These are phyloP conservation scores for Steatocranus sp. DNA, from an alignment of 2,797 vertebrate species.

Conservation along the genomic window DNA sequence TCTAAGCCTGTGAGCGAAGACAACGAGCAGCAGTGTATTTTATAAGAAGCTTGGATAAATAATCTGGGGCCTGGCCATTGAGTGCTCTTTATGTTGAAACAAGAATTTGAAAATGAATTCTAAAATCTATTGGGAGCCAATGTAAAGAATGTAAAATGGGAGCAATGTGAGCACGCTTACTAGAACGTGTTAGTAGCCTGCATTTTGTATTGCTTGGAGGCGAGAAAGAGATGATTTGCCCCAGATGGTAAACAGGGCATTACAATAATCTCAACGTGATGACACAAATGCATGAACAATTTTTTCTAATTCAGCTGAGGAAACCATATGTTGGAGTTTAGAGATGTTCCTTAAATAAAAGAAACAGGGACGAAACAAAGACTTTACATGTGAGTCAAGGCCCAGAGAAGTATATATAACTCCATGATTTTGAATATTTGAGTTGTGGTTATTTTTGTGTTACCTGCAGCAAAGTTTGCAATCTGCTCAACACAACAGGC, in stretches of 20 bases:
- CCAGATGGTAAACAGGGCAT: not conserved
- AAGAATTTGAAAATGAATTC: fast-evolving
- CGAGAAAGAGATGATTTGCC: not conserved
- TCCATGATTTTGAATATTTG: not conserved
- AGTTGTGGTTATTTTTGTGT: not conserved
- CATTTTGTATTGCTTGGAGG: fast-evolving
- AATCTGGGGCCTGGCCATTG: not conserved
- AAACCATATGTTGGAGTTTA: not conserved
- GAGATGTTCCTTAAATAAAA: not conserved
- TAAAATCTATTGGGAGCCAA: not conserved
- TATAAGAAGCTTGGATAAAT: too few species aligned
- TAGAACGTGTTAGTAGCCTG: not conserved
- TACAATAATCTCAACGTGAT: not conserved
- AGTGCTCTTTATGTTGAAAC: not conserved
- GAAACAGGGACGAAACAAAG: not conserved
- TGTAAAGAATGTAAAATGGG: not conserved
- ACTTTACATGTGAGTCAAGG: not conserved
- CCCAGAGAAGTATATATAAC: not conserved
- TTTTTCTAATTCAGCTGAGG: not conserved
- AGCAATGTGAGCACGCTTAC: fast-evolving
- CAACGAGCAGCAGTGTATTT: too few species aligned
- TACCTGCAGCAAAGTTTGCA: not conserved
- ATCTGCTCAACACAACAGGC: not conserved
- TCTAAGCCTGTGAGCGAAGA: too few species aligned
- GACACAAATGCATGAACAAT: not conserved